Base-by-base conservation (phyloP, 92 coral and sea anemone species). In the Desmophyllum pertusum region DNA sequence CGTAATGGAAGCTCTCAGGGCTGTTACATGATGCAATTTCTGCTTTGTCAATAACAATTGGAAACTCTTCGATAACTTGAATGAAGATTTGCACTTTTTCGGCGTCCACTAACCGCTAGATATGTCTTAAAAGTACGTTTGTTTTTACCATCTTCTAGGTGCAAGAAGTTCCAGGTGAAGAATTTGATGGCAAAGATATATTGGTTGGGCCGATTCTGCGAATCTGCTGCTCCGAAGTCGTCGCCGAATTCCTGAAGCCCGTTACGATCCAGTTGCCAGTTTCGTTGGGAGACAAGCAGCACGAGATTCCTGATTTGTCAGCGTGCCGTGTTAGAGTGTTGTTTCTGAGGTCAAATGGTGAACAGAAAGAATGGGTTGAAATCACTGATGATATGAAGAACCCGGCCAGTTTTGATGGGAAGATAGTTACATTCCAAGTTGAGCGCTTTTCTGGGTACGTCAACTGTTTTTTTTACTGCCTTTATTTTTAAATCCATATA, bases 391-490 rank as follows among this genome's bases (percentile, higher is more conserved):
- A 71, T 30, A 42, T 72, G 42, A 63, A 2, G 41, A 61, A 45
- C 36, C 72, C 86, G 29, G n/a, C 37, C 4, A 21, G 33, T 29
- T 53, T 53, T 61, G 86, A 82, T 23, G 86, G 79, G 2, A 40
- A n/a, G 39, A 0, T 59, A 42, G 79, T 82, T 31, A 73, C 4
- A 36, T 82, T 82, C 80, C 79, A 82, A 72, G 86, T 82, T 3
- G 42, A 52, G 33, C 86, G 79, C 10, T 82, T 82, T 23, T 82
- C 86, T 9, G 86, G 86, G 86, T 82, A 41, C 4, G 86, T n/a
- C n/a, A n/a, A 13, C n/a, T 77, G 61, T 35, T 29, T n/a, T n/a
- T n/a, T n/a, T n/a, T n/a, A n/a, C n/a, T n/a, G n/a, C n/a, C n/a
- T n/a, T n/a, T n/a, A n/a, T n/a, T n/a, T n/a, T n/a, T n/a, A n/a